phyloP scores from a whole-genome alignment of 2,113 vertebrate genomes.

The Sebastes fasciatus region DNA sequence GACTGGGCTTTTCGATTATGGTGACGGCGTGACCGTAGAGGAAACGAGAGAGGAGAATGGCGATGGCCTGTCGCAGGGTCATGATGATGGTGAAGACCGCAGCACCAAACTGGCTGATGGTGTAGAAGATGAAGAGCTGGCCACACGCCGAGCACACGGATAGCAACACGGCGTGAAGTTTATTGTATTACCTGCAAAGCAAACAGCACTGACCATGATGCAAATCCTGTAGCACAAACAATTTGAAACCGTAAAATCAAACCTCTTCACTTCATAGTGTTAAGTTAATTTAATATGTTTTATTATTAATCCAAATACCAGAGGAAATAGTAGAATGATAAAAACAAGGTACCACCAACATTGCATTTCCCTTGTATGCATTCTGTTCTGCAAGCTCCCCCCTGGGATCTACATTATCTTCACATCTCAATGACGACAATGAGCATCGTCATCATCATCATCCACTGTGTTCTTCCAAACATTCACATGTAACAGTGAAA shows the following conservation, averaged over 20 bases:
- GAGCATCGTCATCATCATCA: constrained; percentile 26
- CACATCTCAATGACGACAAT: constrained; percentile 27
- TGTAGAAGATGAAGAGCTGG: constrained; percentile 99
- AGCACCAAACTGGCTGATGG: constrained; percentile 95
- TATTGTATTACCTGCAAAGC: background rate
- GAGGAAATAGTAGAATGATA: constrained; percentile 72
- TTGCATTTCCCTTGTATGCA: constrained; percentile 62
- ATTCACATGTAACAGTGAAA: constrained; percentile 62
- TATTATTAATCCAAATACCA: constrained; percentile 77
- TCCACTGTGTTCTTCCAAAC: constrained; percentile 47
- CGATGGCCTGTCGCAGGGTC: constrained; percentile 96
- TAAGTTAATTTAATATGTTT: constrained; percentile 72
- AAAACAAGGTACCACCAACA: constrained; percentile 67
- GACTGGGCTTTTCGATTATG: constrained; percentile 69
- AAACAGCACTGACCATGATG: background rate
- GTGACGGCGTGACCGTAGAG: constrained; percentile 93
- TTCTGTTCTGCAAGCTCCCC: constrained; percentile 23
- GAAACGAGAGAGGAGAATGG: constrained; percentile 97
- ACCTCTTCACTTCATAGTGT: constrained; percentile 29
- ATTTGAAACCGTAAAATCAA: constrained; percentile 9
- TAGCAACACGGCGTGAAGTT: constrained; percentile 90
- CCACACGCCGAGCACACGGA: constrained; percentile 94
- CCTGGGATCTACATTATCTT: constrained; percentile 5
- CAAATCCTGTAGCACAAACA: background rate
- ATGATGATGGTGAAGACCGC: constrained; percentile 98